phyloP scores from a whole-genome alignment of 2,797 vertebrate species.

The Microctenopoma stevenorrisi region DNA sequence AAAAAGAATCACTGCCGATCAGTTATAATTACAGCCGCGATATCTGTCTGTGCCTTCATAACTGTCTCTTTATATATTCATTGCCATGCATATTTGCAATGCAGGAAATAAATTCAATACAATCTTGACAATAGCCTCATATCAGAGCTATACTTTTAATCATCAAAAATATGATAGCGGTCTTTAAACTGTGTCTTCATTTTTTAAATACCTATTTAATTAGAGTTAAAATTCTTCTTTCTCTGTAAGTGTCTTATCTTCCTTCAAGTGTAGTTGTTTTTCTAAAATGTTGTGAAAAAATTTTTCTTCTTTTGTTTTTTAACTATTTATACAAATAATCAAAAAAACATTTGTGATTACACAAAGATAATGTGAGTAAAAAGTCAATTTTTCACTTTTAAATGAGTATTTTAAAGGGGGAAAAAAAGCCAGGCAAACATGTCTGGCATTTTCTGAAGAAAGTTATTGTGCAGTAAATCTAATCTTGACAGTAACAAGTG shows the following conservation, averaged over 20 bases:
- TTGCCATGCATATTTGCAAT: constrained; percentile 25
- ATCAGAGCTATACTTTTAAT: constrained; percentile 14
- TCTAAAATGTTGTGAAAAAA: too few species aligned
- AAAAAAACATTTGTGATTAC: too few species aligned
- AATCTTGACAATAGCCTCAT: background rate
- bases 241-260: constrained; percentile 27
- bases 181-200: constrained; percentile 30
- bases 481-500: too few species aligned
- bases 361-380: too few species aligned
- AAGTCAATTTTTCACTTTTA: too few species aligned
- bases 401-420: too few species aligned
- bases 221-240: constrained; percentile 46
- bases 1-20: constrained; percentile 53
- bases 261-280: background rate
- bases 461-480: too few species aligned
- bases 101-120: constrained; percentile 17
- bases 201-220: constrained; percentile 36
- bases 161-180: constrained; percentile 36
- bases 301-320: too few species aligned
- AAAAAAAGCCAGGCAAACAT: too few species aligned
- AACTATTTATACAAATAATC: too few species aligned
- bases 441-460: too few species aligned
- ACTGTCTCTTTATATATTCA: constrained; percentile 36
- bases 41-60: constrained; percentile 38
- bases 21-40: constrained; percentile 54